Conservation (phyloP, 35 echinoderm and acorn worm genomes). For the Lytechinus pictus region DNA sequence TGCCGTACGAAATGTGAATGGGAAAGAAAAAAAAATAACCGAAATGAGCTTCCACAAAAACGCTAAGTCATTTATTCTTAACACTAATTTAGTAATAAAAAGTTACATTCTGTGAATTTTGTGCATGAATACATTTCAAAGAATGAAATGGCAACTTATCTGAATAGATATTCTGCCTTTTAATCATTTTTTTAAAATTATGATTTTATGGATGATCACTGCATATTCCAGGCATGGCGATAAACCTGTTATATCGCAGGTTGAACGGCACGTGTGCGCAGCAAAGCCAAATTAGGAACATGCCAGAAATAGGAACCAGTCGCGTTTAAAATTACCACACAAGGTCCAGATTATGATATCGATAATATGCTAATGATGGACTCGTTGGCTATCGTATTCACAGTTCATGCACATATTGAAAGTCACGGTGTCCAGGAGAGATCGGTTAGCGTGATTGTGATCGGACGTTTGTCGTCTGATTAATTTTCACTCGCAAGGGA, state of each 20-base stretch:
- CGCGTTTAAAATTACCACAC: neutral
- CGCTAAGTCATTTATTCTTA: too few relatives aligned
- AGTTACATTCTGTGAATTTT: too few relatives aligned
- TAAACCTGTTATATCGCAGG: neutral
- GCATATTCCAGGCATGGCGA: neutral
- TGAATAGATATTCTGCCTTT: too few relatives aligned
- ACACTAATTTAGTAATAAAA: too few relatives aligned
- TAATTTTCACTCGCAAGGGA: neutral
- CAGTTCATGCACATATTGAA: neutral
- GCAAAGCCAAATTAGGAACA: neutral
- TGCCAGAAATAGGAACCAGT: neutral
- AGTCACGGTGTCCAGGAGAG: neutral
- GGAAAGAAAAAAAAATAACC: too few relatives aligned
- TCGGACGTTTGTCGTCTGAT: neutral
- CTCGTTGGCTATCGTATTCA: slow-evolving; percentile 8
- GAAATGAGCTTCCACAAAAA: too few relatives aligned
- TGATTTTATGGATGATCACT: too few relatives aligned
- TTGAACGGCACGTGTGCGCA: neutral
- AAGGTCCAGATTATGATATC: neutral
- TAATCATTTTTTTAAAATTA: too few relatives aligned
- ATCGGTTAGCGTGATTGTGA: neutral
- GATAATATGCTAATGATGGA: slow-evolving; percentile 23
- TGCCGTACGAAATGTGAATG: too few relatives aligned
- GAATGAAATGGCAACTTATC: too few relatives aligned
- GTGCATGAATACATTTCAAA: too few relatives aligned